These are phyloP conservation scores for Vollenhovia emeryi DNA, from an alignment of 1,140 invertebrate genomes.

Conservation along the genomic window DNA sequence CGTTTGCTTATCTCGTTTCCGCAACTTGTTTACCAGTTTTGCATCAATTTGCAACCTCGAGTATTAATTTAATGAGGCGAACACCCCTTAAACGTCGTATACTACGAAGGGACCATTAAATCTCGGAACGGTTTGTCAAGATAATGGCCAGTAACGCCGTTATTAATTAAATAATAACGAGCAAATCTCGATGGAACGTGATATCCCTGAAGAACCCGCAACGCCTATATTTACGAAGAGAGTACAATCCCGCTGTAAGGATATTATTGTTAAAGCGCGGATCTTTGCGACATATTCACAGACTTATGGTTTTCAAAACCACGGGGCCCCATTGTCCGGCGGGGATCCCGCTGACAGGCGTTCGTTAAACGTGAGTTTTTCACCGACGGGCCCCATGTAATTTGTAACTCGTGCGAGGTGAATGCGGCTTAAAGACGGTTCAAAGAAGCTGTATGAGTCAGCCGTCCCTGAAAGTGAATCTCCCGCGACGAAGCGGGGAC, in stretches of 20 bases:
- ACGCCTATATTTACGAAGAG: conserved; percentile 6
- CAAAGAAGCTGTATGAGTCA: conserved; percentile 44
- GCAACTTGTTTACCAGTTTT: neutral
- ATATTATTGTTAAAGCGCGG: neutral
- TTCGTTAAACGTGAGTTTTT: conserved; percentile 52
- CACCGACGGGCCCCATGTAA: conserved; percentile 32
- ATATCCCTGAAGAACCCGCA: neutral
- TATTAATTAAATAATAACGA: conserved; percentile 19
- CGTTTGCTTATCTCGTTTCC: neutral
- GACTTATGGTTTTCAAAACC: conserved; percentile 40
- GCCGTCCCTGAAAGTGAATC: conserved; percentile 63
- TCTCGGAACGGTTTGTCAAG: neutral
- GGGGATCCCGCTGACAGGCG: conserved; percentile 40
- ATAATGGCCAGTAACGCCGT: neutral
- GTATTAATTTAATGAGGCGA: neutral
- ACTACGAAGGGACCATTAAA: neutral
- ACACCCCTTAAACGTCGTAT: neutral
- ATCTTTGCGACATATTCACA: conserved; percentile 12
- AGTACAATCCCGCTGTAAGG: neutral
- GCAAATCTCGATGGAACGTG: conserved; percentile 22
- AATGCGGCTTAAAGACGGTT: conserved; percentile 41
- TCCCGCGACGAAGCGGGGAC: conserved; percentile 46
- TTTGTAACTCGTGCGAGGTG: conserved; percentile 62
- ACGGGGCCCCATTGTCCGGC: conserved; percentile 24
- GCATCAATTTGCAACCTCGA: neutral